Evolutionary conservation across 2,113 vertebrate species (phyloP).

Genomic region (Semicossyphus pulcher): DNA sequence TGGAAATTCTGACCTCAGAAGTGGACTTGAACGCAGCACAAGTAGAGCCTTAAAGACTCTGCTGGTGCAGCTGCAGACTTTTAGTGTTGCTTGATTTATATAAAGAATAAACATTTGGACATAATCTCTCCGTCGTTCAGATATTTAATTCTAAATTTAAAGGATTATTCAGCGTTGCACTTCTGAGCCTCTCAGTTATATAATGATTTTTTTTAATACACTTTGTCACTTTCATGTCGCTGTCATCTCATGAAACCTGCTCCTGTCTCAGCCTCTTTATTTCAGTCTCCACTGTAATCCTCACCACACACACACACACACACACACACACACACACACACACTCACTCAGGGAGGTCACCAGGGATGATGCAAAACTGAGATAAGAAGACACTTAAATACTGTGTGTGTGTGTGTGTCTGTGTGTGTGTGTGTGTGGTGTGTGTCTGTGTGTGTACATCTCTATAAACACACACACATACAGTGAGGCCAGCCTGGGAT

Average conservation of each 20-base stretch:
- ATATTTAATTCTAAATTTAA: too few relatives aligned
- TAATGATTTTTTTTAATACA: too few relatives aligned
- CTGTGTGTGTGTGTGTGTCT: conserved; percentile 25
- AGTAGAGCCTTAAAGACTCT: background rate
- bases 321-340: conserved; percentile 11
- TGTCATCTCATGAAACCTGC: conserved; percentile 28
- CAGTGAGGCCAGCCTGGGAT: conserved; percentile 69
- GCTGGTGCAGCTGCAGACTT: background rate
- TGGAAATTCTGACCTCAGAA: too few relatives aligned
- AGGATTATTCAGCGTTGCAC: too few relatives aligned
- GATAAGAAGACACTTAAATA: conserved; percentile 60
- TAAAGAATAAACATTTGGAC: too few relatives aligned
- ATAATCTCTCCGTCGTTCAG: too few relatives aligned
- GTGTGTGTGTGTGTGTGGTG: conserved; percentile 19
- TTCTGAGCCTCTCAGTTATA: background rate
- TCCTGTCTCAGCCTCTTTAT: conserved; percentile 17
- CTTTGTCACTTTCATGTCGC: background rate
- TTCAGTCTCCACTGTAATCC: conserved; percentile 33
- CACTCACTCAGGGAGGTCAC: conserved; percentile 54
- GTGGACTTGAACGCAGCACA: too few relatives aligned
- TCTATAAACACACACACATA: conserved; percentile 53
- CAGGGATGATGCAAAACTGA: conserved; percentile 69
- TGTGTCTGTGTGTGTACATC: conserved; percentile 16
- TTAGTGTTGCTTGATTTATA: background rate
- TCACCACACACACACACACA: conserved; percentile 9